phyloP scores from a whole-genome alignment of 2,888 invertebrate species.

The Peribatodes rhomboidaria region DNA sequence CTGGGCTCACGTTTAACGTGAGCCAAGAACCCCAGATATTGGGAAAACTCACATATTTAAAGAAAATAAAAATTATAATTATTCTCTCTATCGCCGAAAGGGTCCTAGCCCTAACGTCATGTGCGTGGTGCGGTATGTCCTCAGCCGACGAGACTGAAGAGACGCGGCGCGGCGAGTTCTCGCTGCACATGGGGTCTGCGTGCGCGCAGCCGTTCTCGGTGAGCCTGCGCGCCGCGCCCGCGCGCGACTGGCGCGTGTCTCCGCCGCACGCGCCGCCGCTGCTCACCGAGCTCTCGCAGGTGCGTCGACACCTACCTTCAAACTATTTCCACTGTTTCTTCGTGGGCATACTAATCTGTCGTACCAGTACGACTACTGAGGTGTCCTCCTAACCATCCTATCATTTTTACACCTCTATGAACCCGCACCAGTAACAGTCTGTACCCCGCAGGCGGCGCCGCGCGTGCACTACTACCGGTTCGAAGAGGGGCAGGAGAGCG shows the following conservation, averaged over 20 bases:
- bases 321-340: neutral
- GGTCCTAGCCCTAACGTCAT: neutral
- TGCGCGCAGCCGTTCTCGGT: conserved; percentile 59
- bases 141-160: conserved; percentile 32
- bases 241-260: conserved; percentile 55
- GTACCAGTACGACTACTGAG: too few species aligned
- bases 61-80: too few species aligned
- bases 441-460: conserved; percentile 57
- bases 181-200: conserved; percentile 73
- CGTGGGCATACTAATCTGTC: too few species aligned
- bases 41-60: too few species aligned
- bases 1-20: too few species aligned
- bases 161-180: conserved; percentile 57
- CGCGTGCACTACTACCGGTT: conserved; percentile 67
- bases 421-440: too few species aligned
- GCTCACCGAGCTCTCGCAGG: conserved; percentile 8
- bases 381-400: too few species aligned
- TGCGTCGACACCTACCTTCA: neutral
- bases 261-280: conserved; percentile 41
- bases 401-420: too few species aligned
- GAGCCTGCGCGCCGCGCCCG: conserved; percentile 58
- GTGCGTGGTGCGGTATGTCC: neutral
- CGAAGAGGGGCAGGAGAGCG: conserved; percentile 59
- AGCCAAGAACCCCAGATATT: too few species aligned
- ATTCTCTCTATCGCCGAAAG: too few species aligned